Evolutionary conservation across 2,888 invertebrate species (phyloP).

Genomic region (Protodeltote pygarga): DNA sequence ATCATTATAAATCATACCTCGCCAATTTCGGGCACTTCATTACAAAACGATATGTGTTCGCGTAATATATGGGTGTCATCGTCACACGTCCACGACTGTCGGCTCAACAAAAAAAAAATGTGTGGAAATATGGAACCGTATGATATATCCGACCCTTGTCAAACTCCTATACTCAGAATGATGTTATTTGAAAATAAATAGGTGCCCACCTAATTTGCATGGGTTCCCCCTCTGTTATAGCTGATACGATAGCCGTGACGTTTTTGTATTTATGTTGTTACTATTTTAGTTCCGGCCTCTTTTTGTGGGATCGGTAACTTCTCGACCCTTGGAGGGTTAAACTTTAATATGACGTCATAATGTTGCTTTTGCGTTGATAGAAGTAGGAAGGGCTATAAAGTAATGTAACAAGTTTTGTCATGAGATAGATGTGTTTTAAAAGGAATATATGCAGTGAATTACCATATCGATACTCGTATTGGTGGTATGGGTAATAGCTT

Average conservation of each 20-base stretch:
- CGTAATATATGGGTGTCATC: conserved; percentile 70
- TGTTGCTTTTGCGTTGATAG: conserved; percentile 17
- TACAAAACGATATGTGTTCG: conserved; percentile 53
- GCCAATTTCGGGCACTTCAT: conserved; percentile 54
- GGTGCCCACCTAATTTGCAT: conserved; percentile 64
- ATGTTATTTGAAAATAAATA: conserved; percentile 65
- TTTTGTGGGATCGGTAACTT: conserved; percentile 43
- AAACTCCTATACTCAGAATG: conserved; percentile 51
- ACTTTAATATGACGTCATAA: conserved; percentile 38
- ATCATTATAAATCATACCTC: conserved; percentile 48
- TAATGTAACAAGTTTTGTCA: conserved; percentile 20
- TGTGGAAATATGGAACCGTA: conserved; percentile 70
- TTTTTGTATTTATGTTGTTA: conserved; percentile 42
- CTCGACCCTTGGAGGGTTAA: conserved; percentile 28
- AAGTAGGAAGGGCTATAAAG: background rate
- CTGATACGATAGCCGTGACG: conserved; percentile 29
- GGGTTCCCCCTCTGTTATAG: conserved; percentile 43
- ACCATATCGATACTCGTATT: too few species aligned
- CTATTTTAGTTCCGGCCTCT: conserved; percentile 30
- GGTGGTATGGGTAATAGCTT: too few species aligned
- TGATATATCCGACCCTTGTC: conserved; percentile 74
- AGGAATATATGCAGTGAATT: too few species aligned
- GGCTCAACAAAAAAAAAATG: conserved; percentile 62
- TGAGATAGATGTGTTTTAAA: background rate
- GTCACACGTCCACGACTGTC: conserved; percentile 51